These are phyloP conservation scores for Semotilus atromaculatus DNA, from an alignment of 2,797 vertebrate genomes.

Conservation along the genomic window DNA sequence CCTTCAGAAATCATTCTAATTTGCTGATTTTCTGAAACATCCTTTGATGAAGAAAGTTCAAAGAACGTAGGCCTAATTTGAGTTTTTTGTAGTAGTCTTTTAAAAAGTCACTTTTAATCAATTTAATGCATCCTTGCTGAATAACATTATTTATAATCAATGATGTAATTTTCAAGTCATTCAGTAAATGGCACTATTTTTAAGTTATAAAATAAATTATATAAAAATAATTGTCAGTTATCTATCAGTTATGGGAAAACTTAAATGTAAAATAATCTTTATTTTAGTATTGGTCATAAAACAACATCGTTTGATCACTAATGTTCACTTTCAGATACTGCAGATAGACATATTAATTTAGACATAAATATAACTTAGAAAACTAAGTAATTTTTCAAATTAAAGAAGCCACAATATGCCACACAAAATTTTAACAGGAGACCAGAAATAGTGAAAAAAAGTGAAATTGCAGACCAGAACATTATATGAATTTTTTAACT, in stretches of 20 bases:
- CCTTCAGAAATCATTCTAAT: background rate
- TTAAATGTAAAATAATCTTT: background rate
- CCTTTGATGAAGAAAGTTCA: background rate
- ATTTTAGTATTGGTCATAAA: background rate
- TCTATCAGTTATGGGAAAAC: background rate
- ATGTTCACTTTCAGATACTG: background rate
- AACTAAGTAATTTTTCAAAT: background rate
- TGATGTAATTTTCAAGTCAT: background rate
- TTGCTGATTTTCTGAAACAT: background rate
- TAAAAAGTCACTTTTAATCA: background rate
- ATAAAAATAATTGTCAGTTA: background rate
- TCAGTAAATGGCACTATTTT: background rate
- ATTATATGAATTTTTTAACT: background rate
- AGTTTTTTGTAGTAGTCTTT: background rate
- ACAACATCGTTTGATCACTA: background rate
- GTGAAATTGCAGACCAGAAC: background rate
- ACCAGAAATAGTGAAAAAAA: background rate
- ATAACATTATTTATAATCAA: background rate
- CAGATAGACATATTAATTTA: background rate
- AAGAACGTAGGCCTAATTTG: background rate
- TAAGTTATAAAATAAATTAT: background rate
- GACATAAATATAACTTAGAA: background rate
- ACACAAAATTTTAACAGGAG: background rate
- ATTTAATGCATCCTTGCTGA: background rate
- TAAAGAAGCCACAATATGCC: background rate